Conservation (phyloP, 2,113 vertebrate genomes). For the Cairina moschata region DNA sequence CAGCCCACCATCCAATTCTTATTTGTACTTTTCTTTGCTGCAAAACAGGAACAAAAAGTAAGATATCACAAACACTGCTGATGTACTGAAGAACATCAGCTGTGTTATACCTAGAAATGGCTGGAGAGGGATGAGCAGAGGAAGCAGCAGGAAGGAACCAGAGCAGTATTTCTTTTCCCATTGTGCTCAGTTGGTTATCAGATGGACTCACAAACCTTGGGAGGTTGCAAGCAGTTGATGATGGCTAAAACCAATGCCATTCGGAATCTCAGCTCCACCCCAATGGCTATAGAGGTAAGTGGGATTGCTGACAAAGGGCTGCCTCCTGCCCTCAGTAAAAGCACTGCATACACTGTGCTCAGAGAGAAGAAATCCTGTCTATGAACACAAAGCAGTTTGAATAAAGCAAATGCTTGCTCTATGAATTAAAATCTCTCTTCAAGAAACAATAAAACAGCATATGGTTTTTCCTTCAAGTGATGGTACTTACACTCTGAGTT, state of each 20-base stretch:
- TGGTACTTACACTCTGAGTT: not conserved
- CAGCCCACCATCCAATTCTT: not conserved
- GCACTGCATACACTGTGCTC: not conserved
- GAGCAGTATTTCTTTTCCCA: not conserved
- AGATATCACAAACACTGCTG: not conserved
- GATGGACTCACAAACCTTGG: not conserved
- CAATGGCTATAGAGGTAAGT: not conserved
- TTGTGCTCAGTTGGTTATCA: not conserved
- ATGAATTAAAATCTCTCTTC: not conserved
- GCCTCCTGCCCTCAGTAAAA: not conserved
- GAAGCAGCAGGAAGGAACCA: not conserved
- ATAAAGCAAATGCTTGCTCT: not conserved
- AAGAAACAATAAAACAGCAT: not conserved
- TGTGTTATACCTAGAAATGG: not conserved
- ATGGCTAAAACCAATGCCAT: not conserved
- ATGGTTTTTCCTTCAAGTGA: not conserved
- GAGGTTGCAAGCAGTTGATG: not conserved
- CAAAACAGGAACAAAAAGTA: not conserved
- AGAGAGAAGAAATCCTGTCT: not conserved
- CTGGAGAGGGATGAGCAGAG: not conserved
- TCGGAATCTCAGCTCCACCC: not conserved
- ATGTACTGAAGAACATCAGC: not conserved
- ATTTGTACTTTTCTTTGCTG: not conserved
- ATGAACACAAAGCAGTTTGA: not conserved
- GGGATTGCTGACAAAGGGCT: not conserved